A percentile compares a stretch with the other conserved stretches of the same genome.
Conservation (phyloP, 2,113 vertebrate species). For the Pituophis catenifer region DNA sequence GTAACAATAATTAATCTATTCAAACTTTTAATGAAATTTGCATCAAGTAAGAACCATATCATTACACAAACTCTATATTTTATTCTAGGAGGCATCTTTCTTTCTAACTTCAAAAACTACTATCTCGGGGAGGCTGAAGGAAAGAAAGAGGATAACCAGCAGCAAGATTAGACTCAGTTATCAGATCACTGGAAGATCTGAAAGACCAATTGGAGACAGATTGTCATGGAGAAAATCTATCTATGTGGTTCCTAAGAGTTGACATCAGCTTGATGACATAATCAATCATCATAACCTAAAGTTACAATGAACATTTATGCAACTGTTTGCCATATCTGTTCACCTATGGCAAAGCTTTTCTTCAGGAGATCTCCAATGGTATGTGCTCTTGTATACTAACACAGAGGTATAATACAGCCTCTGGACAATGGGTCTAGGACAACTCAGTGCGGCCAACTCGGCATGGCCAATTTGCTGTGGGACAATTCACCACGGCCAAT, state of each 20-base stretch:
- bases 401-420: background rate
- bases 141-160: background rate
- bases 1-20: background rate
- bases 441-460: too few species aligned
- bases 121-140: background rate
- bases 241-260: background rate
- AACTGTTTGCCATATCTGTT: background rate
- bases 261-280: background rate
- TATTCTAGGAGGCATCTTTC: background rate
- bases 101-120: background rate
- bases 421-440: background rate
- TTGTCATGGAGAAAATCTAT: background rate
- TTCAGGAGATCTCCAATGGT: background rate
- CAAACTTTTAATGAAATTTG: background rate
- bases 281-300: background rate
- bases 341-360: background rate
- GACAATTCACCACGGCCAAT: too few species aligned
- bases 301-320: background rate
- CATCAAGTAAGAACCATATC: too few species aligned
- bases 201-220: background rate
- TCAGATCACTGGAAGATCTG: background rate
- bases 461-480: too few species aligned
- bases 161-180: background rate
- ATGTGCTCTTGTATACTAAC: background rate
- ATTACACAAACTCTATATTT: background rate